These are phyloP conservation scores for Macroteleia sp. DNA, from an alignment of 2,888 invertebrate species.

Conservation along the genomic window DNA sequence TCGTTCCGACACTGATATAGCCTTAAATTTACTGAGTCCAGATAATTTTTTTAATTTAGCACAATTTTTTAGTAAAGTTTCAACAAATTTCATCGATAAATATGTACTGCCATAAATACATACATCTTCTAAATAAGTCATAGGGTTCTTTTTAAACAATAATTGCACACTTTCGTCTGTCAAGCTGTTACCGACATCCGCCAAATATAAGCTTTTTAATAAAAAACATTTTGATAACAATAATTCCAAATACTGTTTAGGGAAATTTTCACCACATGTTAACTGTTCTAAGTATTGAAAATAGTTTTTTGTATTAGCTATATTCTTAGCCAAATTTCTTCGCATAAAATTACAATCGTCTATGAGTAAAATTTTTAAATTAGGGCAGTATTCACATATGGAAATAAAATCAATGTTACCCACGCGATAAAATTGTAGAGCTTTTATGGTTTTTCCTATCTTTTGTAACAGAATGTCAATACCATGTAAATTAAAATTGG, in stretches of 20 bases:
- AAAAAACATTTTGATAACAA: neutral
- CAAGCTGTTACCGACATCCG: slow-evolving; percentile 2
- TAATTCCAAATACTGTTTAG: slow-evolving; percentile 14
- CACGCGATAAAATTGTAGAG: slow-evolving; percentile 13
- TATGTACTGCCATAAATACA: slow-evolving; percentile 24
- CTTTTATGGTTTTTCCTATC: neutral
- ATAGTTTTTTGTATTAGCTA: too few relatives aligned
- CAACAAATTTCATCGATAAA: slow-evolving; percentile 17
- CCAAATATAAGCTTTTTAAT: slow-evolving; percentile 8
- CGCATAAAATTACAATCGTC: slow-evolving; percentile 21
- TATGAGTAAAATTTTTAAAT: slow-evolving; percentile 14
- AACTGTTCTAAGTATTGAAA: too few relatives aligned
- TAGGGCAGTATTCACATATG: slow-evolving; percentile 14
- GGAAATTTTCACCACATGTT: too few relatives aligned
- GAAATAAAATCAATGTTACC: slow-evolving; percentile 1
- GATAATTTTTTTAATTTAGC: slow-evolving; percentile 4
- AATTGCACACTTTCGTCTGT: slow-evolving; percentile 5
- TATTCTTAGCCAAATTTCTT: too few relatives aligned
- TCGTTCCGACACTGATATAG: slow-evolving; percentile 7
- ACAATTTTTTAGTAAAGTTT: slow-evolving; percentile 5
- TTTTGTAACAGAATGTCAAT: slow-evolving; percentile 3
- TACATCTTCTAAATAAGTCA: slow-evolving; percentile 26
- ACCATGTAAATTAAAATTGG: neutral
- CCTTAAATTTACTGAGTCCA: slow-evolving; percentile 18
- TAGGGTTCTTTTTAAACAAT: neutral